Conservation (phyloP, 2,797 vertebrate genomes). For the Sebastes matsubarae region DNA sequence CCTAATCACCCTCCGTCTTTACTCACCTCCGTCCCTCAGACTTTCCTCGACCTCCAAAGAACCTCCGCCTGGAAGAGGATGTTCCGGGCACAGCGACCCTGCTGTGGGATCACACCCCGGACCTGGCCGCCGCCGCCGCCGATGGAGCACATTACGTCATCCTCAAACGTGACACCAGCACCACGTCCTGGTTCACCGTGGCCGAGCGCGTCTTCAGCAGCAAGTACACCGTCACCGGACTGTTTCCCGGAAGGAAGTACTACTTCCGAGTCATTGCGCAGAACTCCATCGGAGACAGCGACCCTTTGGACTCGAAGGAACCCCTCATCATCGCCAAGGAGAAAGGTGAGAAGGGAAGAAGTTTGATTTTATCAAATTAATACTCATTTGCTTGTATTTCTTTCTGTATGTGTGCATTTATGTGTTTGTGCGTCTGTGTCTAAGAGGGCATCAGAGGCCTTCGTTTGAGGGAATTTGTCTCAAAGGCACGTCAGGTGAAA, state of each 20-base stretch:
- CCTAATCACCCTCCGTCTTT: not conserved
- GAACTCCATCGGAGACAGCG: slow-evolving; percentile 70
- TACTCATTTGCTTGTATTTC: not conserved
- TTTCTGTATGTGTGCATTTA: not conserved
- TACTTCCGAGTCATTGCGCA: slow-evolving; percentile 77
- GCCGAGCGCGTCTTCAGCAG: slow-evolving; percentile 73
- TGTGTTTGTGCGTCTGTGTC: not conserved
- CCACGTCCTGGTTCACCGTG: slow-evolving; percentile 72
- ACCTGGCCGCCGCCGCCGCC: slow-evolving; percentile 58
- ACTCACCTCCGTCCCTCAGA: slow-evolving; percentile 36
- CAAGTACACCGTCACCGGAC: slow-evolving; percentile 72
- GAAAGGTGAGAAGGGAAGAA: slow-evolving; percentile 30
- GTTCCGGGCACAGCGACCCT: slow-evolving; percentile 73
- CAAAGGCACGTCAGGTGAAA: slow-evolving; percentile 59
- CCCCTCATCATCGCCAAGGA: slow-evolving; percentile 74
- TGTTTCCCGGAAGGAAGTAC: slow-evolving; percentile 79
- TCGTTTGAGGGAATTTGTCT: slow-evolving; percentile 49
- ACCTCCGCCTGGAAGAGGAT: slow-evolving; percentile 77
- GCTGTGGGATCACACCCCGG: slow-evolving; percentile 78
- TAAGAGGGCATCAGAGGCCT: slow-evolving; percentile 52
- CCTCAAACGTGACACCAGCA: slow-evolving; percentile 77
- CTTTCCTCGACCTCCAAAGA: slow-evolving; percentile 66
- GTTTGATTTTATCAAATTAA: not conserved
- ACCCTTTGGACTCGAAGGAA: slow-evolving; percentile 77
- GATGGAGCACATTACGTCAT: slow-evolving; percentile 70